Base-by-base conservation (phyloP, 2,888 invertebrate genomes). In the Cheilosia vernalis region DNA sequence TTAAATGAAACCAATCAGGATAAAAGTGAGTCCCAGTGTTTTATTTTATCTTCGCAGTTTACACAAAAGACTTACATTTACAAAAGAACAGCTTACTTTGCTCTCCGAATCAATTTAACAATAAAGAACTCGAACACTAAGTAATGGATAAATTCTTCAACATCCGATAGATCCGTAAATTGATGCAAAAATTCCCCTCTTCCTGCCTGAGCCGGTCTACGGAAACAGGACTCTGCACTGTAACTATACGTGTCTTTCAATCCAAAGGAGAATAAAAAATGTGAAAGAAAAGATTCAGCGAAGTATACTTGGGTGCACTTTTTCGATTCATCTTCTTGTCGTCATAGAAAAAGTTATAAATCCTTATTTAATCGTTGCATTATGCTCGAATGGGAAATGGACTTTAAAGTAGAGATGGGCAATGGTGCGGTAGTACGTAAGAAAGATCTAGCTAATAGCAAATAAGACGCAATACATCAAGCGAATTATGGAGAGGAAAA, bases 341-440 rank as follows among this genome's bases (percentile, higher is more conserved):
- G 53, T 61, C 37, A 61, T 61, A 61, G 44, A 37, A 15, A n/a
- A 77, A 61, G 44, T 61, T 77, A 69, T 69, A 61, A 69, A 69
- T 61, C 61, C 55, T 77, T 77, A 24, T 69, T 77, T 69, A 77
- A 61, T 69, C 67, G 69, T 53, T n/a, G 63, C 61, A 70, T 69
- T 78, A 61, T 61, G 30, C 19, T 69, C 15, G 33, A 64, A 21
- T 4, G 19, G 49, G 49, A 49, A 40, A 69, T 53, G 60, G 44
- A 67, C 67, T 27, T 30, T 4, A 13, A 53, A 24, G 51, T 30
- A 37, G 13, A 37, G 37, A 37, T 37, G 30, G 42, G 7, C 30
- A 72, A 3, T 19, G 17, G 19, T n/a, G n/a, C 19, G 47, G 17
- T 19, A 66, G 66, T n/a, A 21, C 21, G 21, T 21, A 51, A 53